phyloP scores from a whole-genome alignment of 2,888 invertebrate species.

The Nemapogon koenigi region DNA sequence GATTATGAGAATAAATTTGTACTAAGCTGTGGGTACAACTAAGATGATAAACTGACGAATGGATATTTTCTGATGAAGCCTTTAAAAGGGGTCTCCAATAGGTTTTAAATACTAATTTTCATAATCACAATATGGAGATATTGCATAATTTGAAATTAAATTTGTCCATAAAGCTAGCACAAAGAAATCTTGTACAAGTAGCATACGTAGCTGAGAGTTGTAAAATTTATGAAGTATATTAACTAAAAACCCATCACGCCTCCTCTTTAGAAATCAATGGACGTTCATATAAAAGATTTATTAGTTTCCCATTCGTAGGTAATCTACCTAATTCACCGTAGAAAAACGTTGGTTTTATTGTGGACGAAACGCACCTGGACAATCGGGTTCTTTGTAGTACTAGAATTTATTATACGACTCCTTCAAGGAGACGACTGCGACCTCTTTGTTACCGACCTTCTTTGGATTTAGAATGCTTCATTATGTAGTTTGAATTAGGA shows the following conservation, averaged over 20 bases:
- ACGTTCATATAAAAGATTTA: constrained; percentile 44
- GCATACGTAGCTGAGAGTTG: too few species aligned
- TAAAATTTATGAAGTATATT: constrained; percentile 57
- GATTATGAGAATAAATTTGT: too few species aligned
- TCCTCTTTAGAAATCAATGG: constrained; percentile 49
- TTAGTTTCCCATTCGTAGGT: constrained; percentile 52
- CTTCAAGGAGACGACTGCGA: background rate
- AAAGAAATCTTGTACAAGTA: too few species aligned
- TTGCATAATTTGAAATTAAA: too few species aligned
- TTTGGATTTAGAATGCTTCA: constrained; percentile 3
- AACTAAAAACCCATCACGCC: constrained; percentile 40
- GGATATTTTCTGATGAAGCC: too few species aligned
- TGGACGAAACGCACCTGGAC: constrained; percentile 33
- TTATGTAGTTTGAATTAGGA: constrained; percentile 1
- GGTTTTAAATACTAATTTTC: too few species aligned
- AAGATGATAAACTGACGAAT: too few species aligned
- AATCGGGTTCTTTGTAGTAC: constrained; percentile 46
- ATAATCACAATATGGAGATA: too few species aligned
- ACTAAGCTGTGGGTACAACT: too few species aligned
- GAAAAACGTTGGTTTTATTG: constrained; percentile 48
- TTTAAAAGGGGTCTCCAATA: too few species aligned
- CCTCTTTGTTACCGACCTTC: constrained; percentile 5
- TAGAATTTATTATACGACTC: constrained; percentile 6
- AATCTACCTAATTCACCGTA: constrained; percentile 60
- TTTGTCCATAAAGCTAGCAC: too few species aligned